Evolutionary conservation across 2,113 vertebrate species (phyloP).

Genomic region (Regulus satrapa): DNA sequence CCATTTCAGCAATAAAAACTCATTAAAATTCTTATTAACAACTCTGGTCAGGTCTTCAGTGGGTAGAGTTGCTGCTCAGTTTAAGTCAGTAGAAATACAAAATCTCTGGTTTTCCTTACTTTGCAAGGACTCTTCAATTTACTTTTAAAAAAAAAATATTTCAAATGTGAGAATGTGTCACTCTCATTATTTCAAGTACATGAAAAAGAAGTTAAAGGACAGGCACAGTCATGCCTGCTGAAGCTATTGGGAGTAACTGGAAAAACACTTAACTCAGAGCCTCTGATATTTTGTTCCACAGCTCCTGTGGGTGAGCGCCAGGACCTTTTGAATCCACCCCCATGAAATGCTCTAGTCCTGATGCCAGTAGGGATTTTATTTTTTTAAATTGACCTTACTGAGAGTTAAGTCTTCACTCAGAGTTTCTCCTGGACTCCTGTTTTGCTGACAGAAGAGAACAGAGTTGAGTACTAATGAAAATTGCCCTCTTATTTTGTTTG

Average conservation of each 20-base stretch:
- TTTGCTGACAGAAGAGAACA: background rate
- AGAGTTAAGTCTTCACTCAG: background rate
- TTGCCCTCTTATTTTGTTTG: background rate
- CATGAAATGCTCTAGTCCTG: fast-evolving
- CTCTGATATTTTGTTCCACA: background rate
- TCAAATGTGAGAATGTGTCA: background rate
- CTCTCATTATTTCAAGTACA: background rate
- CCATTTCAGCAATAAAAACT: background rate
- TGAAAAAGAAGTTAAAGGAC: background rate
- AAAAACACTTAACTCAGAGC: background rate
- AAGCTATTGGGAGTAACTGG: background rate
- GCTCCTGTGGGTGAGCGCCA: fast-evolving
- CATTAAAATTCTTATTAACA: background rate
- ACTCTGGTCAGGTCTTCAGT: background rate
- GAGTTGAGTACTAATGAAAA: background rate
- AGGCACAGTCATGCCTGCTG: background rate
- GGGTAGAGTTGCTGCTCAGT: background rate
- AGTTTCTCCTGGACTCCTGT: background rate
- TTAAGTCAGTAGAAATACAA: background rate
- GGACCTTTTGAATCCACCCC: background rate
- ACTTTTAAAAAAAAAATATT: background rate
- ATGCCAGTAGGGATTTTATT: background rate
- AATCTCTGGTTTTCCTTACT: background rate
- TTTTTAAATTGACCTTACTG: background rate
- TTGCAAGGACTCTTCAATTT: background rate